phyloP scores from a whole-genome alignment of 2,888 invertebrate species.

The Augiades crinisus region DNA sequence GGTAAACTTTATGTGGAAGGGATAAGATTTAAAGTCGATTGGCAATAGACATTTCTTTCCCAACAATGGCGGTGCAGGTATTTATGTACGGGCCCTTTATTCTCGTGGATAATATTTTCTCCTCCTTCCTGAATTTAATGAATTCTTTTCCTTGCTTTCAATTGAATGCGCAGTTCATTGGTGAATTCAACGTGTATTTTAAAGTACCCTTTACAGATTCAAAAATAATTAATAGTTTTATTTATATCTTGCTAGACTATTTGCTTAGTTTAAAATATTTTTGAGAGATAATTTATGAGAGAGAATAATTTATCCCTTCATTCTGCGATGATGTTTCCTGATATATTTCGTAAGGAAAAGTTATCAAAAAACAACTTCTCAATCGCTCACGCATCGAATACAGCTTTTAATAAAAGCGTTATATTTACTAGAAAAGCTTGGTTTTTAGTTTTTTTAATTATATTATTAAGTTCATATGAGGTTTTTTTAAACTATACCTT shows the following conservation, averaged over 20 bases:
- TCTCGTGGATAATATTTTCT: slow-evolving; percentile 41
- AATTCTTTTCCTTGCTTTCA: slow-evolving; percentile 48
- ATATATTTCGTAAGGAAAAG: too few species aligned
- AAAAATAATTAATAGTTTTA: neutral
- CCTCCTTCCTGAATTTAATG: slow-evolving; percentile 44
- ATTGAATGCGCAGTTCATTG: slow-evolving; percentile 33
- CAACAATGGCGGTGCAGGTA: slow-evolving; percentile 9
- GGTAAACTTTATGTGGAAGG: neutral
- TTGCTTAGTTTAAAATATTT: neutral
- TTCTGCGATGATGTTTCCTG: too few species aligned
- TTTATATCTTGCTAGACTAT: neutral
- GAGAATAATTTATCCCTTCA: neutral
- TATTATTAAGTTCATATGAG: too few species aligned
- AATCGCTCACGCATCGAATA: too few species aligned
- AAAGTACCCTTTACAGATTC: slow-evolving; percentile 18
- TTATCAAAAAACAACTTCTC: too few species aligned
- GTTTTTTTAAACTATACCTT: too few species aligned
- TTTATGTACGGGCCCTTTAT: slow-evolving; percentile 41
- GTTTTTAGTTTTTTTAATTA: too few species aligned
- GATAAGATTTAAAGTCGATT: slow-evolving; percentile 5
- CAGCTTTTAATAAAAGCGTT: too few species aligned
- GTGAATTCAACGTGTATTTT: neutral
- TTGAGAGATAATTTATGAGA: too few species aligned
- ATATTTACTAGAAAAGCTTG: too few species aligned
- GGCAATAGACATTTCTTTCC: neutral